Evolutionary conservation across 2,113 vertebrate species (phyloP).

Genomic region (Percina caprodes): DNA sequence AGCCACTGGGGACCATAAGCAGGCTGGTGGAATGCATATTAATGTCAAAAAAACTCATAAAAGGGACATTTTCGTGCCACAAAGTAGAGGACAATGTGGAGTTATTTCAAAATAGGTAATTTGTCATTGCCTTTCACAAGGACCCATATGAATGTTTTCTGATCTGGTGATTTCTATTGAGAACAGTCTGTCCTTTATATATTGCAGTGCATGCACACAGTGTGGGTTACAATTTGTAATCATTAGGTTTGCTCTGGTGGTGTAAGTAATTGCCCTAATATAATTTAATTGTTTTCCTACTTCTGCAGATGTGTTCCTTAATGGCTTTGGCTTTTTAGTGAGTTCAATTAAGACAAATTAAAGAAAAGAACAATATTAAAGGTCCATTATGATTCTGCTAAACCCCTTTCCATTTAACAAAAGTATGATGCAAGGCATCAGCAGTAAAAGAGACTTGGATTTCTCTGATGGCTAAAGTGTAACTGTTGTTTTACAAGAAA

Average conservation of each 20-base stretch:
- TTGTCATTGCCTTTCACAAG: not conserved
- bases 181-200: not conserved
- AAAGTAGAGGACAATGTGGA: not conserved
- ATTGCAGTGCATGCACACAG: not conserved
- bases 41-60: too few relatives aligned
- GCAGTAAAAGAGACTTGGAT: not conserved
- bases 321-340: not conserved
- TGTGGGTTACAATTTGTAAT: conserved; percentile 15
- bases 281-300: conserved; percentile 25
- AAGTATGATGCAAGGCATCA: not conserved
- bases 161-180: not conserved
- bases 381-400: not conserved
- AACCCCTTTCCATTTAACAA: not conserved
- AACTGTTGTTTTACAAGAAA: not conserved
- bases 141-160: not conserved
- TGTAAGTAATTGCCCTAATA: conserved; percentile 42
- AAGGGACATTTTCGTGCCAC: too few relatives aligned
- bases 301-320: conserved; percentile 9
- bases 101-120: not conserved
- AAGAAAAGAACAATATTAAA: conserved; percentile 30
- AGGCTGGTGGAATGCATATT: too few relatives aligned
- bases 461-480: not conserved
- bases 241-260: conserved; percentile 46
- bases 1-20: too few relatives aligned
- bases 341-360: conserved; percentile 31